These are phyloP conservation scores for Eurystomus gularis DNA, from an alignment of 2,113 vertebrate genomes.

Conservation along the genomic window DNA sequence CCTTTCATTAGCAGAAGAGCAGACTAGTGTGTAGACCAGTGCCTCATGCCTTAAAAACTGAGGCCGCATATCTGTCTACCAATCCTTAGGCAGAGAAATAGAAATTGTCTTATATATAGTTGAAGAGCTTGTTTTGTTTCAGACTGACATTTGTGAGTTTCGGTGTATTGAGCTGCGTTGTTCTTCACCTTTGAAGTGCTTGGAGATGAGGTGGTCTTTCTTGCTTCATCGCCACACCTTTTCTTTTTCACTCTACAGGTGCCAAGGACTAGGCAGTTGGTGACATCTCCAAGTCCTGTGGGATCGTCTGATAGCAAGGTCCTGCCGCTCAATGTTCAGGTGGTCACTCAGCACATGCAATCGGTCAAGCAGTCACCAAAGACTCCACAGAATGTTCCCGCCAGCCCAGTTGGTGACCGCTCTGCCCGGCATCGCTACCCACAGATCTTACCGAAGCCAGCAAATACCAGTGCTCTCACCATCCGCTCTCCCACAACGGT, in stretches of 20 bases:
- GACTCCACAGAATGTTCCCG: constrained; percentile 85
- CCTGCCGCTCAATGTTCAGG: constrained; percentile 92
- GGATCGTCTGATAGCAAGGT: constrained; percentile 88
- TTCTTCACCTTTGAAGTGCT: not conserved
- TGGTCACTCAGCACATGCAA: constrained; percentile 93
- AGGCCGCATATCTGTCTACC: not conserved
- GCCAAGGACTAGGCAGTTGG: constrained; percentile 86
- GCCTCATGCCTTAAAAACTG: not conserved
- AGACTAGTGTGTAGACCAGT: not conserved
- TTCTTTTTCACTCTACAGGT: constrained; percentile 73
- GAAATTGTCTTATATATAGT: not conserved
- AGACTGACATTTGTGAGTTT: not conserved
- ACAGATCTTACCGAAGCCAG: constrained; percentile 95
- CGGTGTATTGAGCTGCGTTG: not conserved
- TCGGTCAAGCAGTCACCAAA: constrained; percentile 90
- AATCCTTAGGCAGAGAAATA: not conserved
- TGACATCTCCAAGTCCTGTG: constrained; percentile 89
- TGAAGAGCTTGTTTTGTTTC: not conserved
- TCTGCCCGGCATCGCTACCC: constrained; percentile 90
- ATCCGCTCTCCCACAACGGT: constrained; percentile 92
- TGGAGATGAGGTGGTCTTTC: not conserved
- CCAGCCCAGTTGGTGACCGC: constrained; percentile 88
- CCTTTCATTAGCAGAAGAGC: not conserved
- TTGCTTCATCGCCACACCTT: not conserved
- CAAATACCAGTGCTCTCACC: constrained; percentile 84